Conservation (phyloP, 2,113 vertebrate genomes). For the Proterorhinus semilunaris region DNA sequence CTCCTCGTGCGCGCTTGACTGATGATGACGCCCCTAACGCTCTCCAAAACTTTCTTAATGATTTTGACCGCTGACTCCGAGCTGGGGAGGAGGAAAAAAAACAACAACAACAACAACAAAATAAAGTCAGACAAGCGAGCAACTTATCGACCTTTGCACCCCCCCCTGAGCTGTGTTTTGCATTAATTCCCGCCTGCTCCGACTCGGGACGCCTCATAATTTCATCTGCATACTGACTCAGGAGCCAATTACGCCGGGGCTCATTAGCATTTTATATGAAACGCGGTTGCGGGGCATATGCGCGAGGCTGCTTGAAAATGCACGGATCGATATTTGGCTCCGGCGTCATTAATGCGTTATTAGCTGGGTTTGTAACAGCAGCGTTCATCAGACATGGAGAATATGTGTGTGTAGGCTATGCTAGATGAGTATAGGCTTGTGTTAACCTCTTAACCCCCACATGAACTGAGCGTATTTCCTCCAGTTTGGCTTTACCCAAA, state of each 20-base stretch:
- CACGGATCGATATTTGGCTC: slow-evolving; percentile 55
- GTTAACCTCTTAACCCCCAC: too few species aligned
- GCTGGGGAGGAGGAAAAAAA: not conserved
- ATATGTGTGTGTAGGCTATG: too few species aligned
- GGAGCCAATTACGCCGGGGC: slow-evolving; percentile 49
- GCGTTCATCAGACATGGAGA: too few species aligned
- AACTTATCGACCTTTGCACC: slow-evolving; percentile 63
- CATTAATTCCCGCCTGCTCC: slow-evolving; percentile 36
- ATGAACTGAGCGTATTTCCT: too few species aligned
- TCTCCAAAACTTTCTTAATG: slow-evolving; percentile 35
- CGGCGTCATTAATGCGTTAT: not conserved
- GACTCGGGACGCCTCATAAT: slow-evolving; percentile 37
- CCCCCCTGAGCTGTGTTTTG: slow-evolving; percentile 47
- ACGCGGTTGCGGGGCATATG: slow-evolving; percentile 62
- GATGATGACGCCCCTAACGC: slow-evolving; percentile 28
- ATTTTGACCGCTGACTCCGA: slow-evolving; percentile 18
- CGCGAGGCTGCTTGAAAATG: slow-evolving; percentile 53
- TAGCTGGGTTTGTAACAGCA: too few species aligned
- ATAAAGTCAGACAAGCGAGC: slow-evolving; percentile 37
- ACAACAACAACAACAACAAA: slow-evolving; percentile 4
- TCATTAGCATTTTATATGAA: slow-evolving; percentile 73
- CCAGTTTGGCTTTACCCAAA: too few species aligned
- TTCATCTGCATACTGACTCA: slow-evolving; percentile 66
- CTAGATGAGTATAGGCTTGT: too few species aligned
- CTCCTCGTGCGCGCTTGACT: not conserved